Conservation (phyloP, 2,113 vertebrate genomes). For the Lethenteron camtschaticum region DNA sequence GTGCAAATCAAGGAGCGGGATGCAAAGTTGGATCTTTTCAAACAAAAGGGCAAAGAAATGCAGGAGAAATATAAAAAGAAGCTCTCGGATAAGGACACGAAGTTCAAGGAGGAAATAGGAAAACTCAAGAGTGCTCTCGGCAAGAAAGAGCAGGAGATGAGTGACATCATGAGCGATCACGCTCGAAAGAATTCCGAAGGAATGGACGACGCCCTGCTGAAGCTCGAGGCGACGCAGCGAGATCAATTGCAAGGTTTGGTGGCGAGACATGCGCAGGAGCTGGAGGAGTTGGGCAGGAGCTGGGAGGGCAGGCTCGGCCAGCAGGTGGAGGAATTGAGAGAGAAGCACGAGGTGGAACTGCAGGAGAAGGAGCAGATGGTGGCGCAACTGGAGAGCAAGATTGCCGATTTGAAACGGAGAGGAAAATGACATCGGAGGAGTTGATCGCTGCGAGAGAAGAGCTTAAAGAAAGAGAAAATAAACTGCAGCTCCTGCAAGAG, state of each 20-base stretch:
- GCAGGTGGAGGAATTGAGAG: conserved; percentile 36
- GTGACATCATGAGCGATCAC: conserved; percentile 55
- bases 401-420: conserved; percentile 28
- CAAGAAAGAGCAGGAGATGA: conserved; percentile 53
- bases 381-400: conserved; percentile 28
- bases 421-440: conserved; percentile 25
- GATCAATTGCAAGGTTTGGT: conserved; percentile 41
- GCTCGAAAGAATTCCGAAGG: conserved; percentile 44
- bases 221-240: conserved; percentile 51
- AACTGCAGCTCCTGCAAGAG: conserved; percentile 39
- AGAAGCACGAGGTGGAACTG: conserved; percentile 30
- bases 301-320: conserved; percentile 44
- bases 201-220: conserved; percentile 37
- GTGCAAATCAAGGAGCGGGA: conserved; percentile 40
- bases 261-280: conserved; percentile 25
- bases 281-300: conserved; percentile 20
- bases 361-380: conserved; percentile 48
- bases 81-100: conserved; percentile 51
- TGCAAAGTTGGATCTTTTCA: conserved; percentile 49
- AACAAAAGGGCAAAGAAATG: conserved; percentile 53
- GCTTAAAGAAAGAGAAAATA: conserved; percentile 24
- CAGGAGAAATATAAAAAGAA: conserved; percentile 56
- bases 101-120: conserved; percentile 45
- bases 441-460: conserved; percentile 35
- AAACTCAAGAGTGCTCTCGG: conserved; percentile 47